Conservation (phyloP, 2,113 vertebrate species). For the Cepphus grylle region DNA sequence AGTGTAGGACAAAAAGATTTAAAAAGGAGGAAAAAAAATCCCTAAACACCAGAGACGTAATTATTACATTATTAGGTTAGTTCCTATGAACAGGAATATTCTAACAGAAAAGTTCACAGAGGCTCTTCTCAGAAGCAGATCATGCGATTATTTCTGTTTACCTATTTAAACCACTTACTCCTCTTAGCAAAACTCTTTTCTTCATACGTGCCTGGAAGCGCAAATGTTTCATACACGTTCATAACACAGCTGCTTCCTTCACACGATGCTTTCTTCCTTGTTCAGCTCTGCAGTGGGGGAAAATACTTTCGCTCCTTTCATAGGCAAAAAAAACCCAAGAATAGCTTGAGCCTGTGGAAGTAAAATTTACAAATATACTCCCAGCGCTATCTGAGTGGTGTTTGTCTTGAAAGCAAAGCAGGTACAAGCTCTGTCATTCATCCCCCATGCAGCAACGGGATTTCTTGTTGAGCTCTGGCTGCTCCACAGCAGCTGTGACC, state of each 20-base stretch:
- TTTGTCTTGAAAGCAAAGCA: background rate
- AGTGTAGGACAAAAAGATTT: background rate
- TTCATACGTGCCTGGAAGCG: rapidly evolving
- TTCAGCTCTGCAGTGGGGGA: background rate
- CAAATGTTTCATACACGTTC: rapidly evolving
- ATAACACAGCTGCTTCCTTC: background rate
- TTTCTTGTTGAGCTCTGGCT: background rate
- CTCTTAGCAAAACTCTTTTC: background rate
- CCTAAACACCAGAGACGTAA: background rate
- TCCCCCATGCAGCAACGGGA: background rate
- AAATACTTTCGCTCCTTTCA: background rate
- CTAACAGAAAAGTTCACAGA: background rate
- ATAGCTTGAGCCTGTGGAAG: background rate
- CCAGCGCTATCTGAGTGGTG: background rate
- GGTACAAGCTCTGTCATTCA: background rate
- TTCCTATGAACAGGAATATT: background rate
- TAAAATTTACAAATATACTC: background rate
- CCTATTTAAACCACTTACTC: background rate
- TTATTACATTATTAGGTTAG: background rate
- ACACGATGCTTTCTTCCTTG: rapidly evolving
- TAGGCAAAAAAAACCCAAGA: background rate
- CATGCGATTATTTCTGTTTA: background rate
- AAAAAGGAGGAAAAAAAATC: background rate
- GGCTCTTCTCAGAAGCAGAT: background rate
- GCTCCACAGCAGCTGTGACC: background rate